phyloP scores from a whole-genome alignment of 2,113 vertebrate genomes.

The Ammodytes marinus region DNA sequence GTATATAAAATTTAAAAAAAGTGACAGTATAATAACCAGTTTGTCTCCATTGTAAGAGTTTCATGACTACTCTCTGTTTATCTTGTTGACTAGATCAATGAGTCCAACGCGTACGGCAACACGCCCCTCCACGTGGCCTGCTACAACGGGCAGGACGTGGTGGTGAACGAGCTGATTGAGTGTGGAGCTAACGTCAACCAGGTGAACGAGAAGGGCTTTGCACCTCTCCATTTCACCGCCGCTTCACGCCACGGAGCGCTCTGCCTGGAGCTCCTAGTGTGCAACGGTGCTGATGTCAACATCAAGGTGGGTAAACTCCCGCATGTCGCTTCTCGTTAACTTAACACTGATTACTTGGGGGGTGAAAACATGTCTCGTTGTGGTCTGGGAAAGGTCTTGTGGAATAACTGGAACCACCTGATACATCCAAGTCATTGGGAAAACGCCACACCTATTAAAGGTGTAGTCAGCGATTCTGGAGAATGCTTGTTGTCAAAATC shows the following conservation, averaged over 20 bases:
- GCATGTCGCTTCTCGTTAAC: background rate
- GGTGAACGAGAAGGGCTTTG: constrained; percentile 96
- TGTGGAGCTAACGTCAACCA: constrained; percentile 97
- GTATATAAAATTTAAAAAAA: background rate
- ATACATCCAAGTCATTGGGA: background rate
- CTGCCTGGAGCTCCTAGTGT: constrained; percentile 96
- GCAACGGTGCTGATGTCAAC: constrained; percentile 96
- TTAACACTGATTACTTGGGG: background rate
- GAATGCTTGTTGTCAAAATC: no score
- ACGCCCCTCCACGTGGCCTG: constrained; percentile 97
- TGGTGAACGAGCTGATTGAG: constrained; percentile 97
- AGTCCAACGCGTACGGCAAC: constrained; percentile 97
- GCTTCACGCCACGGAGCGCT: constrained; percentile 95
- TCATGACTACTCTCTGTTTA: background rate
- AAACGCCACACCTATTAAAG: background rate
- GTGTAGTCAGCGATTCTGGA: no score
- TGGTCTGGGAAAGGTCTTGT: background rate
- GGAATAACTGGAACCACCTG: background rate
- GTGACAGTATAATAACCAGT: background rate
- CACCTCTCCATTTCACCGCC: constrained; percentile 96
- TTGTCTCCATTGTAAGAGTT: background rate
- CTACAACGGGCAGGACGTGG: constrained; percentile 98
- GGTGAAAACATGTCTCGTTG: background rate
- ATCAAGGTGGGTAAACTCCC: constrained; percentile 88
- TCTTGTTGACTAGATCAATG: constrained; percentile 89